A percentile compares a stretch with the other conserved stretches of the same genome.
Conservation (phyloP, 2,888 invertebrate species). For the Pogonocherus hispidulus region DNA sequence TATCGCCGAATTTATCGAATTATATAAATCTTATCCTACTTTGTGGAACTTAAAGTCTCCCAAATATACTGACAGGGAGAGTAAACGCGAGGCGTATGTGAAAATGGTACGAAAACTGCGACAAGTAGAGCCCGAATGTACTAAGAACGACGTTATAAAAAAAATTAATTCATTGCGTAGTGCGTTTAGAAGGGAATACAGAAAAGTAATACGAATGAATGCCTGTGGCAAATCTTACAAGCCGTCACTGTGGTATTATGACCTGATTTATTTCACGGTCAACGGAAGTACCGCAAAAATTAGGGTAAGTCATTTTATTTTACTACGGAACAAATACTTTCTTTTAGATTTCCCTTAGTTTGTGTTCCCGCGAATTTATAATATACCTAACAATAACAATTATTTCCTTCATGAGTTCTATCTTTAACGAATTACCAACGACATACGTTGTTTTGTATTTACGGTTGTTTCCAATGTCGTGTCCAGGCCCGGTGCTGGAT, state of each 20-base stretch:
- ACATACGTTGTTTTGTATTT: too few relatives aligned
- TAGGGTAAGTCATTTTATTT: neutral
- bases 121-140: slow-evolving; percentile 1
- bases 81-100: slow-evolving; percentile 4
- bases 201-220: slow-evolving; percentile 3
- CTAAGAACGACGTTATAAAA: slow-evolving; percentile 8
- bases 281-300: neutral
- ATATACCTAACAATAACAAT: too few relatives aligned
- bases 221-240: slow-evolving; percentile 4
- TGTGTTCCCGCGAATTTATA: too few relatives aligned
- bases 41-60: slow-evolving; percentile 5
- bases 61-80: slow-evolving; percentile 14
- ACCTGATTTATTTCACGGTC: slow-evolving; percentile 2
- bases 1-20: slow-evolving; percentile 9
- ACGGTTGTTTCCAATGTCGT: too few relatives aligned
- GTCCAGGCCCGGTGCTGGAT: too few relatives aligned
- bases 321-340: too few relatives aligned
- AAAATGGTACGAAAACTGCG: neutral
- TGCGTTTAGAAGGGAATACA: slow-evolving; percentile 19
- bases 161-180: slow-evolving; percentile 18
- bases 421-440: too few relatives aligned
- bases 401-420: too few relatives aligned
- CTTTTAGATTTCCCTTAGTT: too few relatives aligned
- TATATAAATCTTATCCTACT: slow-evolving; percentile 15
- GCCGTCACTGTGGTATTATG: slow-evolving; percentile 17